phyloP scores from a whole-genome alignment of 1,140 invertebrate genomes.

The Zaprionus gabonicus region DNA sequence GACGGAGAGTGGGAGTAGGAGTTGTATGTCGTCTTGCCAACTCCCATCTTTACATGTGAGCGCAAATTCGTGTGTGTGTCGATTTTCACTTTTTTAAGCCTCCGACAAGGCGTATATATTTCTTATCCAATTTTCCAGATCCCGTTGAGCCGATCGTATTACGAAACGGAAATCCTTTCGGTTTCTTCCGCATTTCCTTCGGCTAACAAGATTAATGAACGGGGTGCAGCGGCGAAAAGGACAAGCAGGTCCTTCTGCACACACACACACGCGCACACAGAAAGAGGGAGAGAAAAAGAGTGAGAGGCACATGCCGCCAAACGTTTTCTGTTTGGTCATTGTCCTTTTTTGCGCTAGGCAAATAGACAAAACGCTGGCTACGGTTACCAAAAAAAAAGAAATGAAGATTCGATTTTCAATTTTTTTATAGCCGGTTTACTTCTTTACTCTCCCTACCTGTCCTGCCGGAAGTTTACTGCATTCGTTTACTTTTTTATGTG shows the following conservation, averaged over 20 bases:
- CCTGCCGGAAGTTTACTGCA: slow-evolving; percentile 46
- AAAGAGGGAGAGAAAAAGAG: slow-evolving; percentile 10
- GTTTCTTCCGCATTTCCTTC: slow-evolving; percentile 69
- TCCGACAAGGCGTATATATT: slow-evolving; percentile 25
- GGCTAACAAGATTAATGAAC: slow-evolving; percentile 73
- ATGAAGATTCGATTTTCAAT: slow-evolving; percentile 10
- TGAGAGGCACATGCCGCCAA: slow-evolving; percentile 33
- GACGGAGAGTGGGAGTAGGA: background rate
- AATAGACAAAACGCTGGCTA: slow-evolving; percentile 51
- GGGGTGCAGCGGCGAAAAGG: slow-evolving; percentile 51
- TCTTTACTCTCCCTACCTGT: slow-evolving; percentile 25
- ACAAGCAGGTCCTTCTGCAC: slow-evolving; percentile 51
- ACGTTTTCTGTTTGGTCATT: slow-evolving; percentile 71
- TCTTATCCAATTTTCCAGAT: slow-evolving; percentile 50
- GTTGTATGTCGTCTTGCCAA: slow-evolving; percentile 7
- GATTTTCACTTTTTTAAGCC: slow-evolving; percentile 75
- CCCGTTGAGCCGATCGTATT: slow-evolving; percentile 58
- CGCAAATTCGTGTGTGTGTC: slow-evolving; percentile 24
- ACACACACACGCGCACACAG: slow-evolving; percentile 21
- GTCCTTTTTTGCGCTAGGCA: slow-evolving; percentile 76
- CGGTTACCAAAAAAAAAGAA: slow-evolving; percentile 32
- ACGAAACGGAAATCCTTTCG: slow-evolving; percentile 80
- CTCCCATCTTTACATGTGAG: background rate
- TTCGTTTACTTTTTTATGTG: slow-evolving; percentile 52
- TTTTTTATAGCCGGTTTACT: slow-evolving; percentile 19